Base-by-base conservation (phyloP, 1,140 invertebrate species). In the Hypothenemus hampei region DNA sequence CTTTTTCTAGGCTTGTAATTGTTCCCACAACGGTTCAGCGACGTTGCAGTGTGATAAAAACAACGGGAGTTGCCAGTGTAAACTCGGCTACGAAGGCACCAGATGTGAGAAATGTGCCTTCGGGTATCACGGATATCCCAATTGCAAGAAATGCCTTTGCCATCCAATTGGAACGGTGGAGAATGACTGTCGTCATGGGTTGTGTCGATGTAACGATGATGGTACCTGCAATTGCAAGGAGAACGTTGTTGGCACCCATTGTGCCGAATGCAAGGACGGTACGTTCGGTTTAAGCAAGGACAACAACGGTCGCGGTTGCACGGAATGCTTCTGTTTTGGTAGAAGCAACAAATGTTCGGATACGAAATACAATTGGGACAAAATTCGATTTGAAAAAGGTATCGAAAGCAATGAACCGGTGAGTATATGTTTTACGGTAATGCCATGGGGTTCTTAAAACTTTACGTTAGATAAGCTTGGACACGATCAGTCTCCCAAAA, bases 41-140 rank as follows among this genome's bases (percentile, higher is more conserved):
- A 43, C 16, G n/a, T 69, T 78, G 18, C 80, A 86, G 35, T 99
- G 96, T 74, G 81, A 93, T 54, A 64, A 77, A 0, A 68, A 70
- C 5, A 82, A 80, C 16, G 94, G 94, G 0, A 79, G 86, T 61
- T 98, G 94, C 70, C 71, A 74, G 6, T 98, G 94, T 71, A 77
- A 81, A 3, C 75, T 81, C 37, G 93, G 91, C 11, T 97, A 86
- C 73, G 77, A 81, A 13, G 91, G 91, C 0, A 70, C 78, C 3
- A 80, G 81, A 41, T 98, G 96, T 72, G 81, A 90, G 51, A 74
- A 72, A 13, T 99, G 97, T 67, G 77, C 81, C 3, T 74, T 79
- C 31, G 93, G 93, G 0, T 91, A 88, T 71, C 96, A 85, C 69
- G 91, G 91, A 7, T 96, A 91, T 73, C 93, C 94, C 0, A 78